Evolutionary conservation across 2,113 vertebrate species (phyloP), one percentile per base, ranked within the genome.

Genomic region (Laticauda laticaudata): DNA sequence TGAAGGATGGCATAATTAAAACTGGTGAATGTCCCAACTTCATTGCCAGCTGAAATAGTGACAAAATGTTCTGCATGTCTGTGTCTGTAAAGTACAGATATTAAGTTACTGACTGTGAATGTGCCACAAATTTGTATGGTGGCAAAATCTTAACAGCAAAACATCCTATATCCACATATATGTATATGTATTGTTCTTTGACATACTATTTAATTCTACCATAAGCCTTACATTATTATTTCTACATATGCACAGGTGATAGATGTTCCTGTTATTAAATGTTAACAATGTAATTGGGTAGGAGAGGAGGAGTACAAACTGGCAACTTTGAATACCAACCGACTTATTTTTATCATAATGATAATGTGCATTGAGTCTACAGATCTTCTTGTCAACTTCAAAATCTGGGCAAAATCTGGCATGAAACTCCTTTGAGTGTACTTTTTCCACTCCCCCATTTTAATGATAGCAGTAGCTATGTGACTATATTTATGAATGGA

Each of bases 81-180:
- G 0, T 90, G 29, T 56, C 81, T 92, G 26, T 61, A 1, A 69
- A 90, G 88, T 39, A 92, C 34, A 75, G 92, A 86, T 88, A 56
- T 92, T 92, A 86, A 94, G 89, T 97, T 96, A 92, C 92, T 54
- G 24, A 90, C 91, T 54, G 18, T 92, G 92, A 93, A 23, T 86
- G 75, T 64, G 85, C 56, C 69, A 48, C 90, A 61, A 93, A 94
- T 90, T 86, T 12, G 0, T 91, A 81, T 64, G 48, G 23, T 69
- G 94, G 81, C 87, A 94, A 39, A 93, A 86, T 91, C 95, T 93
- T 85, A 64, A 39, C 0, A 61, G 94, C 69, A 90, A 69, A 7
- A 85, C 20, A 1, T 91, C 57, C 57, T 39, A 18, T 92, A 3
- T 0, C 0, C 14, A 0, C 0, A 3, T 87, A 93, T 91, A 23